Percentiles rank a stretch among this genome's conserved stretches.
Conservation (phyloP, 2,888 invertebrate genomes). For the Drosophila fungiperda region DNA sequence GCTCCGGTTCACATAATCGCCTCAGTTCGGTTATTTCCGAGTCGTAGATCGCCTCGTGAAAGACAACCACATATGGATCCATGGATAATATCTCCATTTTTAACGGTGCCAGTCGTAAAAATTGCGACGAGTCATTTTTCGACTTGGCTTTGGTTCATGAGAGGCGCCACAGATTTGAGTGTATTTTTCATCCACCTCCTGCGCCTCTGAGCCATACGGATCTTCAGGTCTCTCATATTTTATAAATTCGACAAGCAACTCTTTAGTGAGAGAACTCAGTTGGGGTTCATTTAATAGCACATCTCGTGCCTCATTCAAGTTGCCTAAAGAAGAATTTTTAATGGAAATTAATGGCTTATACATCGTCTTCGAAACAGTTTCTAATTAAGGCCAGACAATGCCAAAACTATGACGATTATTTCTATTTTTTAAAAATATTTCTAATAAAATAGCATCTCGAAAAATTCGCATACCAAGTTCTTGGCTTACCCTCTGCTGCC, state of each 20-base stretch:
- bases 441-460: too few relatives aligned
- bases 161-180: slow-evolving; percentile 23
- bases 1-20: background rate
- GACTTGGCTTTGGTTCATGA: background rate
- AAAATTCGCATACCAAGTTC: too few relatives aligned
- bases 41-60: slow-evolving; percentile 45
- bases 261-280: background rate
- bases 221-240: background rate
- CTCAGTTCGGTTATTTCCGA: slow-evolving; percentile 16
- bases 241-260: slow-evolving; percentile 1
- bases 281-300: background rate
- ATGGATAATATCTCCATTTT: slow-evolving; percentile 48
- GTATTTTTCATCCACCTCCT: background rate
- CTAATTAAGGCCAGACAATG: too few relatives aligned
- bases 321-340: too few relatives aligned
- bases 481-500: slow-evolving; percentile 29
- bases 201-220: background rate
- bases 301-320: background rate
- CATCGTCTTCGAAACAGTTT: too few relatives aligned
- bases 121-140: slow-evolving; percentile 29
- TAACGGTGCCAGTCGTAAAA: slow-evolving; percentile 51
- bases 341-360: background rate
- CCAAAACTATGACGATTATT: too few relatives aligned
- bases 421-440: too few relatives aligned
- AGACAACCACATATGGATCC: slow-evolving; percentile 46